These are phyloP conservation scores for Quadriops clusia DNA, from an alignment of 2,888 invertebrate genomes.

Conservation along the genomic window DNA sequence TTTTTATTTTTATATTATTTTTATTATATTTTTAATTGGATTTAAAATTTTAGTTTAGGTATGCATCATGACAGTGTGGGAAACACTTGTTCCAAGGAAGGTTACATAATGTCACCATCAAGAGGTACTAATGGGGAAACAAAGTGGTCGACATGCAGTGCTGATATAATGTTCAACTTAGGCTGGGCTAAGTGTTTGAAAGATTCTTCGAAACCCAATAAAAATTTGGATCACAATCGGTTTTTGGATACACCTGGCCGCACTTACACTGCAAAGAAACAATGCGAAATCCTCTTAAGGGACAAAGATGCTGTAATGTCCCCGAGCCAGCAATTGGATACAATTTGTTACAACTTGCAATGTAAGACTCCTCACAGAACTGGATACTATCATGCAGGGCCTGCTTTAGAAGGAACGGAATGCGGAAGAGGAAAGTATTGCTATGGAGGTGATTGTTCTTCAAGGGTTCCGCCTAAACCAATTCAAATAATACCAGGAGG, in stretches of 20 bases:
- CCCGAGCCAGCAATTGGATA: slow-evolving; percentile 32
- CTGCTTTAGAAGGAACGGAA: slow-evolving; percentile 69
- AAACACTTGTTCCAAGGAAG: slow-evolving; percentile 62
- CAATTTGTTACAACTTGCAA: slow-evolving; percentile 53
- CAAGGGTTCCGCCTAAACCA: slow-evolving; percentile 31
- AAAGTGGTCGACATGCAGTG: slow-evolving; percentile 66
- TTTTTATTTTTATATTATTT: too few relatives aligned
- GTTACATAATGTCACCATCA: slow-evolving; percentile 73
- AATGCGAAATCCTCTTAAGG: slow-evolving; percentile 59
- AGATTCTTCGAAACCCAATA: slow-evolving; percentile 42
- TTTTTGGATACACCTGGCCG: slow-evolving; percentile 56
- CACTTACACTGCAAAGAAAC: slow-evolving; percentile 59
- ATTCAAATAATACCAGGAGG: slow-evolving; percentile 38
- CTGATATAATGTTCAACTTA: slow-evolving; percentile 48
- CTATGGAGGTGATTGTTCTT: slow-evolving; percentile 51
- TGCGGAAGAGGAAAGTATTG: slow-evolving; percentile 60
- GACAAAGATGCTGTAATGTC: slow-evolving; percentile 53
- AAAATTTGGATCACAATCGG: slow-evolving; percentile 47
- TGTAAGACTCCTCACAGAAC: slow-evolving; percentile 61
- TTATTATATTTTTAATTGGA: too few relatives aligned
- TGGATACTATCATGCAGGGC: slow-evolving; percentile 66
- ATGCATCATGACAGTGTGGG: slow-evolving; percentile 70
- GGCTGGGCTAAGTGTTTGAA: slow-evolving; percentile 54
- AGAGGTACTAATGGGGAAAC: slow-evolving; percentile 68
- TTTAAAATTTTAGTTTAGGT: slow-evolving; percentile 54